Evolutionary conservation across 2,113 vertebrate species (phyloP).

Genomic region (Apaloderma vittatum): DNA sequence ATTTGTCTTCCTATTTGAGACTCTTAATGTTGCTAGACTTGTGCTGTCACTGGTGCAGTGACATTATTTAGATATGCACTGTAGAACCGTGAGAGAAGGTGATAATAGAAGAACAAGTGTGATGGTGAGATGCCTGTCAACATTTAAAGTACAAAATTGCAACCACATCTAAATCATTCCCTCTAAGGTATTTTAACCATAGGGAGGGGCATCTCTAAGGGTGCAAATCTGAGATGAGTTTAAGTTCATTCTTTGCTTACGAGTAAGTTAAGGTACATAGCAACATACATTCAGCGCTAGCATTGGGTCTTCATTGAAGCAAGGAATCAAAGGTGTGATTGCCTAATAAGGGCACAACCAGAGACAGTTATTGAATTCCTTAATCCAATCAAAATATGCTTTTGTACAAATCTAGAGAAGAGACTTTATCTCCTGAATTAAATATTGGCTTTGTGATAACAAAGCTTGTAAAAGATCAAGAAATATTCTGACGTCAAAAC

Average conservation of each 20-base stretch:
- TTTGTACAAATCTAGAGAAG: not conserved
- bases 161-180: not conserved
- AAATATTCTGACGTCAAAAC: constrained; percentile 73
- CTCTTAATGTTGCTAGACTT: not conserved
- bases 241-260: not conserved
- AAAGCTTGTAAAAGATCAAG: constrained; percentile 52
- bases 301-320: not conserved
- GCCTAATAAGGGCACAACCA: not conserved
- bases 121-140: not conserved
- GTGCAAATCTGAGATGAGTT: not conserved
- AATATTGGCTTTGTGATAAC: not conserved
- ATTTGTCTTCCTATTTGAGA: not conserved
- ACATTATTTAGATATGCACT: not conserved
- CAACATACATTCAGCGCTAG: not conserved
- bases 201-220: not conserved
- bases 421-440: constrained; percentile 18
- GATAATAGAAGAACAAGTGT: not conserved
- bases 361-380: constrained; percentile 12
- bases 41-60: not conserved
- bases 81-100: not conserved
- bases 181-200: not conserved
- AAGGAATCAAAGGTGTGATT: not conserved
- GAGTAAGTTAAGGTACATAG: not conserved
- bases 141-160: not conserved
- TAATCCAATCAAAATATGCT: constrained; percentile 22